A percentile compares a stretch with the other conserved stretches of the same genome.
Conservation (phyloP, 2,113 vertebrate species). For the Corvus cornix region DNA sequence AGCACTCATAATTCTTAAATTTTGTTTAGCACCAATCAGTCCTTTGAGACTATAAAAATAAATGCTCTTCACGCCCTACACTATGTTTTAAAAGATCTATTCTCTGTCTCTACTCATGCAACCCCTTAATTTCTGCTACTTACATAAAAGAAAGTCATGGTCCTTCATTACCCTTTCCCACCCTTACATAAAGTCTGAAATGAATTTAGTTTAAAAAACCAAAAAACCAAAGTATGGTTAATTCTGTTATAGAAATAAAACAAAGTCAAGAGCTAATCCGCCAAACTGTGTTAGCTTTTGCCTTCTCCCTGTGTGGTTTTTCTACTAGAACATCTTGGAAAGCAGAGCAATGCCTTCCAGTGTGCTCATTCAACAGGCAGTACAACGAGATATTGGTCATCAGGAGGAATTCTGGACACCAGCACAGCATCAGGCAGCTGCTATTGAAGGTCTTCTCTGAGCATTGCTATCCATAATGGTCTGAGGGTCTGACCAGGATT, state of each 20-base stretch:
- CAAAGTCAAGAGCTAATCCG: background rate
- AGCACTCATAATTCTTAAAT: background rate
- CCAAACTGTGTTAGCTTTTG: background rate
- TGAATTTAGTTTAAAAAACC: background rate
- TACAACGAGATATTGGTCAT: background rate
- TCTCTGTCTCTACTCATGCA: background rate
- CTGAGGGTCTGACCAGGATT: background rate
- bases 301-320: background rate
- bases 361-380: background rate
- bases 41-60: background rate
- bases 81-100: background rate
- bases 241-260: background rate
- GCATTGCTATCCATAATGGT: rapidly evolving
- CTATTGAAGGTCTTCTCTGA: background rate
- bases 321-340: background rate
- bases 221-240: background rate
- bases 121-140: background rate
- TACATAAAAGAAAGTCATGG: background rate
- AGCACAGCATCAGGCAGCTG: background rate
- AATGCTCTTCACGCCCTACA: background rate
- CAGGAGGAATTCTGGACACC: background rate
- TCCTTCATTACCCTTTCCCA: background rate
- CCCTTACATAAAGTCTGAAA: background rate
- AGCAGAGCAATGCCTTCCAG: background rate
- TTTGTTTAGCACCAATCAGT: background rate